Evolutionary conservation across 2,113 vertebrate genomes (phyloP).

Genomic region (Anhinga rufa): DNA sequence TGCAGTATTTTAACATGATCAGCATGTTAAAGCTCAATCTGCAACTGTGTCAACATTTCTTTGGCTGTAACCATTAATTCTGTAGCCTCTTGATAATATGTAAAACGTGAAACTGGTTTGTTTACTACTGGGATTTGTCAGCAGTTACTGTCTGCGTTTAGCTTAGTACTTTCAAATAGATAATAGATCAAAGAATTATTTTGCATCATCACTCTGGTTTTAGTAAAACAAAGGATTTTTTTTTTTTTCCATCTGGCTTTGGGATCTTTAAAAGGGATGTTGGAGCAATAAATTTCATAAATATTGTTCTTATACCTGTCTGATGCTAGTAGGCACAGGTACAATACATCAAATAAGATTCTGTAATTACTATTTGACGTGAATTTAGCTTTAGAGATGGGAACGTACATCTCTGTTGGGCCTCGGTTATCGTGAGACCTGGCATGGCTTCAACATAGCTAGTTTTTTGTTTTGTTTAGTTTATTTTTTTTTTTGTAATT

Average conservation of each 20-base stretch:
- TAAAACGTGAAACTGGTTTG: conserved; percentile 71
- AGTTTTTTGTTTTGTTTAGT: background rate
- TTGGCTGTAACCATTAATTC: conserved; percentile 70
- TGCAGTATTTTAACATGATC: conserved; percentile 79
- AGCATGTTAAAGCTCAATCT: conserved; percentile 75
- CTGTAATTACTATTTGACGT: background rate
- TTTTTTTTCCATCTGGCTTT: background rate
- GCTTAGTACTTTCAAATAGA: conserved; percentile 51
- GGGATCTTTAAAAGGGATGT: background rate
- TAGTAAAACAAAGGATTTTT: conserved; percentile 37
- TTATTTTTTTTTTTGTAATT: background rate
- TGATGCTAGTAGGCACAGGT: background rate
- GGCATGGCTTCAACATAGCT: background rate
- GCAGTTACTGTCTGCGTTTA: conserved; percentile 63
- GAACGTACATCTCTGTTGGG: background rate
- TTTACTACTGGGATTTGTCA: conserved; percentile 73
- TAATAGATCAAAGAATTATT: conserved; percentile 67
- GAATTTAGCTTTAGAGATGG: background rate
- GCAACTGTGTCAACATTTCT: conserved; percentile 80
- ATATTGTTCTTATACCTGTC: background rate
- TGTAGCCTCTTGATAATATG: conserved; percentile 69
- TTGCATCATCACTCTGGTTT: conserved; percentile 48
- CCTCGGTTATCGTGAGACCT: background rate
- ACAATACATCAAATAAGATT: background rate
- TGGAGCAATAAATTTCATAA: background rate